Evolutionary conservation across 1,140 invertebrate species (phyloP).

Genomic region (Thereuonema tuberculata): DNA sequence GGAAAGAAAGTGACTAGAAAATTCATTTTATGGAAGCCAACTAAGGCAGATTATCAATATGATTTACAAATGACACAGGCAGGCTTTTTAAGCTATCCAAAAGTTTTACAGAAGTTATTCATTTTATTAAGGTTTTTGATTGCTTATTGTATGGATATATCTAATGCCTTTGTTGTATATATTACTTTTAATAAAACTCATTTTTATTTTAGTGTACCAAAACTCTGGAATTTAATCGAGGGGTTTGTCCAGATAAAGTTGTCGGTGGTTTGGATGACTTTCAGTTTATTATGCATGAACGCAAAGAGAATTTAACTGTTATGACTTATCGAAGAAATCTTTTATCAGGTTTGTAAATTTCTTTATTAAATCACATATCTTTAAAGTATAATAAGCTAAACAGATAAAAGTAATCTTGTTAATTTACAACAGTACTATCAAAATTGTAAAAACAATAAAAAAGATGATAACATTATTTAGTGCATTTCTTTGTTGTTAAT

Average conservation of each 20-base stretch:
- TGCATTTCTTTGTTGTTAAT: too few relatives aligned
- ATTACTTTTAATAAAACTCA: too few relatives aligned
- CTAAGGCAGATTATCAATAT: too few relatives aligned
- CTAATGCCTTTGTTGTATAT: too few relatives aligned
- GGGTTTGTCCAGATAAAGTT: conserved; percentile 65
- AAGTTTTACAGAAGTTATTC: too few relatives aligned
- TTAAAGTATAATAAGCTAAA: neutral
- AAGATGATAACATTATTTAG: neutral
- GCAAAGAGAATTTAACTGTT: conserved; percentile 56
- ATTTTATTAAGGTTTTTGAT: too few relatives aligned
- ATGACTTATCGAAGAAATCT: conserved; percentile 62
- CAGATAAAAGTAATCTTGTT: neutral
- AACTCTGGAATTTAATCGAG: conserved; percentile 65
- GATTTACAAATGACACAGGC: too few relatives aligned
- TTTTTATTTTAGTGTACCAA: conserved; percentile 64
- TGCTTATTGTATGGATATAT: too few relatives aligned
- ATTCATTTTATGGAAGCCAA: too few relatives aligned
- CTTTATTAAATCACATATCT: neutral
- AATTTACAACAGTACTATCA: neutral
- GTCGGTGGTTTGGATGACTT: conserved; percentile 62
- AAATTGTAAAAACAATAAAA: neutral
- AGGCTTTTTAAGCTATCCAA: too few relatives aligned
- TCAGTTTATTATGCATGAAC: conserved; percentile 51
- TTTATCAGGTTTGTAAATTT: conserved; percentile 44
- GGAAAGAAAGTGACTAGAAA: too few relatives aligned